Base-by-base conservation (phyloP, 2,113 vertebrate genomes). In the Chlorodrepanis virens region DNA sequence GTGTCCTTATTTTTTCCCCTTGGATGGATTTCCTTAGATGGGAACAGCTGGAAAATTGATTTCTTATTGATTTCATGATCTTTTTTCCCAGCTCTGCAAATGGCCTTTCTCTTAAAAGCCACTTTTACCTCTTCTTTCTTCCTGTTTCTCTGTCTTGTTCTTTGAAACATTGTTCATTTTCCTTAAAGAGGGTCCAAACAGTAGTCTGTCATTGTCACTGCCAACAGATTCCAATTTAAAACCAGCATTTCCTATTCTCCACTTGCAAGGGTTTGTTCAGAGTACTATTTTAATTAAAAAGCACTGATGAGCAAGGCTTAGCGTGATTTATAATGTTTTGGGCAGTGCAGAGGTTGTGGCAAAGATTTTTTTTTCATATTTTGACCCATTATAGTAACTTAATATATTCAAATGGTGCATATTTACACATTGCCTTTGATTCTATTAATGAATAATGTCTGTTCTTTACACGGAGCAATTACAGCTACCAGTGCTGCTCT, bases 1-100 rank as follows among this genome's bases (percentile, higher is more conserved):
- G 61, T 6, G 33, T 54, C 67, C 79, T 83, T 69, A 8, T 64
- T 71, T 81, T 84, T 87, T 70, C 8, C 27, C 9, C 8, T 65
- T 74, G 17, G 17, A 65, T 93, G 47, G 18, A 83, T 86, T 86
- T 92, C 39, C 44, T 56, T 85, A 53, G 45, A 52, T 60, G 40
- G 15, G 20, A 37, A 74, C 70, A 86, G 33, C 25, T 70, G 42
- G 75, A 83, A 93, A 97, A 94, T 57, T 92, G 70, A 93, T 94
- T 95, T 92, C 57, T 87, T 90, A 90, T 24, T 85, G 85, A 90
- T 76, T 82, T 72, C 6, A 52, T 70, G 4, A 74, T 69, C 47
- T 83, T 84, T 89, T 81, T 78, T 39, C 5, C 37, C 28, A n/a
- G 20, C 6, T 15, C 64, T 47, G 21, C 63, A 92, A 93, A 90